phyloP scores from a whole-genome alignment of 1,140 invertebrate genomes.

The Euura saliciscinereae region DNA sequence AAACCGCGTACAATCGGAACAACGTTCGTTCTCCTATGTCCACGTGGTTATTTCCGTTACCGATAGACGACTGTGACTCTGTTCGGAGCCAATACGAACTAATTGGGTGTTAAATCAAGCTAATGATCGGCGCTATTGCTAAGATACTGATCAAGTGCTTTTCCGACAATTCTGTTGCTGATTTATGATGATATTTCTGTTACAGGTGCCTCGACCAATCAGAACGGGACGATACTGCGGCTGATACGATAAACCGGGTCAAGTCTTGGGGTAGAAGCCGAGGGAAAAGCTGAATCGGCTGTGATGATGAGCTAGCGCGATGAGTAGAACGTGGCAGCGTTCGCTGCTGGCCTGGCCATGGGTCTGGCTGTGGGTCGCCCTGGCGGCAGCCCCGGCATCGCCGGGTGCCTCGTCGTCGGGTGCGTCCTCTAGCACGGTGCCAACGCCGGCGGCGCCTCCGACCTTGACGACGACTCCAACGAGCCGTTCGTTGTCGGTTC shows the following conservation, averaged over 20 bases:
- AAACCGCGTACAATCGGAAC: not conserved
- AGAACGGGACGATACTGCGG: not conserved
- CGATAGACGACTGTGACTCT: not conserved
- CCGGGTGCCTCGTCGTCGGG: slow-evolving; percentile 2
- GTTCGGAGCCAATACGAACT: not conserved
- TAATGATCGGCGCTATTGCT: not conserved
- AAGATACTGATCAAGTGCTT: too few relatives aligned
- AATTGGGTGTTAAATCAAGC: not conserved
- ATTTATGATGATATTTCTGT: not conserved
- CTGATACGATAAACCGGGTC: not conserved
- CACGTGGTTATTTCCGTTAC: not conserved
- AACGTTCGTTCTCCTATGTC: not conserved
- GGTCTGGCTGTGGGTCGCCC: slow-evolving; percentile 52
- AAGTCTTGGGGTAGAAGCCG: too few relatives aligned
- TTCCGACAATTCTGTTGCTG: too few relatives aligned
- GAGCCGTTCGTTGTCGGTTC: slow-evolving; percentile 20
- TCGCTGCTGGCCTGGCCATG: slow-evolving; percentile 51
- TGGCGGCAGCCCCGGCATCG: slow-evolving; percentile 42
- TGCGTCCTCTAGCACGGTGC: slow-evolving; percentile 14
- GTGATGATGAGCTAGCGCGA: slow-evolving; percentile 57
- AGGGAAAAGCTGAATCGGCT: not conserved
- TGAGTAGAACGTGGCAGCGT: slow-evolving; percentile 52
- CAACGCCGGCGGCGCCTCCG: slow-evolving; percentile 11
- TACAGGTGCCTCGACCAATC: not conserved
- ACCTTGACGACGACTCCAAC: slow-evolving; percentile 28